phyloP scores from a whole-genome alignment of 2,113 vertebrate genomes.

The Laticauda colubrina region DNA sequence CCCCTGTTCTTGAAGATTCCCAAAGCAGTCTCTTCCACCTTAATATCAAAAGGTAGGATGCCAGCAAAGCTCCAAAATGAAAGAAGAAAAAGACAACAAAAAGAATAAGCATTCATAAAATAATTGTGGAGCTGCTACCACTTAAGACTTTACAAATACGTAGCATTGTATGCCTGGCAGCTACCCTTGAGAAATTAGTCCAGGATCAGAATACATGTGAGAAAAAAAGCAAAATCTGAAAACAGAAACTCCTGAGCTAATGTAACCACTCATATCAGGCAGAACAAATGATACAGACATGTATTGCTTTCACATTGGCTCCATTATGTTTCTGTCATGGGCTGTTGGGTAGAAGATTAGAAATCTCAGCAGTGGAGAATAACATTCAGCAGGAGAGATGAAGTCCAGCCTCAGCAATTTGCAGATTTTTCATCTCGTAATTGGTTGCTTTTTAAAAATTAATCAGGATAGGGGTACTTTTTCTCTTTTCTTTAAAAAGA shows the following conservation, averaged over 20 bases:
- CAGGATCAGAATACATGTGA: neutral
- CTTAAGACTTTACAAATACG: neutral
- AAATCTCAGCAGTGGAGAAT: neutral
- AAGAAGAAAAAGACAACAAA: neutral
- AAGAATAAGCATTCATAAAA: neutral
- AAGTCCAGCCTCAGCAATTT: neutral
- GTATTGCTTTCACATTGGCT: neutral
- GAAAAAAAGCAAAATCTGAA: neutral
- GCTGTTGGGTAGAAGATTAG: neutral
- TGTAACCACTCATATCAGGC: neutral
- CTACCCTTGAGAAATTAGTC: neutral
- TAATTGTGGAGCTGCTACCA: neutral
- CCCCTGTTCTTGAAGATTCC: neutral
- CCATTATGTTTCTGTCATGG: no score
- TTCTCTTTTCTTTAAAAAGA: neutral
- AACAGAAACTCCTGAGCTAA: neutral
- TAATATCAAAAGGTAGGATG: neutral
- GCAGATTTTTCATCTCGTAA: neutral
- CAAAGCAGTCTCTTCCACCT: neutral
- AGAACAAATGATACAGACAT: neutral
- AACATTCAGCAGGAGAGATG: neutral
- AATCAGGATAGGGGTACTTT: neutral
- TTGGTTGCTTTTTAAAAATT: neutral
- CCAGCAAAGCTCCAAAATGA: neutral
- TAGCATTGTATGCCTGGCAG: neutral